Base-by-base conservation (phyloP, 2,888 invertebrate species). In the Julus scanicus region DNA sequence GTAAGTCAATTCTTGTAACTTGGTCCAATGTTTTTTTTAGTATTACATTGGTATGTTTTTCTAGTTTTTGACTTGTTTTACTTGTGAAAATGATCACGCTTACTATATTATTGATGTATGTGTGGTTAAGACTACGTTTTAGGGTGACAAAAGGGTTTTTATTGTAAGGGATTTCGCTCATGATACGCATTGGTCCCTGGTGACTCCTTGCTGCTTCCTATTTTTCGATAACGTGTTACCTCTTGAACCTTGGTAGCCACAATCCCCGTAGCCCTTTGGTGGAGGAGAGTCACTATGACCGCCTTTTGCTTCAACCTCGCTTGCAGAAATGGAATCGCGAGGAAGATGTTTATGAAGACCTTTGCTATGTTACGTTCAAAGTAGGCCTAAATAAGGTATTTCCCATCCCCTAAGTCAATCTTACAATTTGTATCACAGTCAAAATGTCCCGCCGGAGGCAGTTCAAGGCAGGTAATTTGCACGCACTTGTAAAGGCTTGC, bases 331-430 rank as follows among this genome's bases (percentile, higher is more conserved):
- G 88, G 83, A 91, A 91, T 89, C 91, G 91, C 90, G 96, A 96
- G 91, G 96, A 96, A 92, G 96, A 96, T 93, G 95, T 96, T 91
- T 97, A 97, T 92, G 97, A 96, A 93, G 96, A 97, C 93, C 94
- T 97, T 91, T 96, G 96, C 94, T 97, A 96, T 93, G 96, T 96
- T 92, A 96, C 96, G 92, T 95, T 96, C 93, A 90, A 90, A 88
- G 89, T 90, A 83, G 71, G 71, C 71, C 20, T 71, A 29, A 71
- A 71, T 71, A 71, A 71, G 71, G 71, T 71, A 71, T 71, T 71
- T 71, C 71, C 71, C 71, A 29, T 71, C 71, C 71, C 71, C 71
- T 71, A 20, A 71, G 20, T 71, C 71, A 71, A 71, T 71, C 9
- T 20, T 71, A 8, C 20, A 29, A 11, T 71, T 71, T 71, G 9